Evolutionary conservation across 1,140 invertebrate genomes (phyloP).

Genomic region (Zaprionus vittiger): DNA sequence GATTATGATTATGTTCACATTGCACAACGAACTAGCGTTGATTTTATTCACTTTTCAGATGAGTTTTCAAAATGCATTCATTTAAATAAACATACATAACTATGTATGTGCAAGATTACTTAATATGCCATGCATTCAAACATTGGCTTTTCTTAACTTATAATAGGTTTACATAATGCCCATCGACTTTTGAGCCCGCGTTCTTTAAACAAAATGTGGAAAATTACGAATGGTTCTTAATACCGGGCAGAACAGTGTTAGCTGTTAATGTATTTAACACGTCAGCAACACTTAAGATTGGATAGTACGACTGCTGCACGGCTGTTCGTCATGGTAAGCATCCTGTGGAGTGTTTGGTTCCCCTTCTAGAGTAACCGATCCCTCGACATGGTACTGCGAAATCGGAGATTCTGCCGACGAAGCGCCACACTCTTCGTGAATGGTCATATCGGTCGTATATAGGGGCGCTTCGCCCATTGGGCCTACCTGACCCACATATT

Average conservation of each 20-base stretch:
- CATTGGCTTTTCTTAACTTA: background rate
- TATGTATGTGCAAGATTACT: background rate
- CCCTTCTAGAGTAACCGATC: background rate
- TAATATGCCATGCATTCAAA: background rate
- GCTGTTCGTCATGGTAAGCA: slow-evolving; percentile 19
- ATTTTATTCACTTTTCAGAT: background rate
- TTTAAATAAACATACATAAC: slow-evolving; percentile 2
- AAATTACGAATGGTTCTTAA: background rate
- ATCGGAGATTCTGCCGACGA: background rate
- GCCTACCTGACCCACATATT: slow-evolving; percentile 52
- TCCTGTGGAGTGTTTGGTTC: background rate
- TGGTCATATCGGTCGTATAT: background rate
- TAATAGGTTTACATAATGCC: slow-evolving; percentile 5
- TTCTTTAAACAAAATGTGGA: slow-evolving; percentile 8
- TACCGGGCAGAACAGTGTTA: background rate
- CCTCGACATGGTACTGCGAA: slow-evolving; percentile 7
- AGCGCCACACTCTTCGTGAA: background rate
- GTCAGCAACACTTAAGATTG: slow-evolving; percentile 8
- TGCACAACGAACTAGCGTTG: slow-evolving; percentile 18
- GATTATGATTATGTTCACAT: background rate
- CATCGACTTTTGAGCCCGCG: background rate
- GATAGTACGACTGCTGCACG: slow-evolving; percentile 25
- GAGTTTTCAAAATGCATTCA: background rate
- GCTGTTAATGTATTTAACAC: slow-evolving; percentile 9
- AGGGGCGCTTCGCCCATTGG: slow-evolving; percentile 7